Base-by-base conservation (phyloP, 2,888 invertebrate species). In the Creontiades dilutus region DNA sequence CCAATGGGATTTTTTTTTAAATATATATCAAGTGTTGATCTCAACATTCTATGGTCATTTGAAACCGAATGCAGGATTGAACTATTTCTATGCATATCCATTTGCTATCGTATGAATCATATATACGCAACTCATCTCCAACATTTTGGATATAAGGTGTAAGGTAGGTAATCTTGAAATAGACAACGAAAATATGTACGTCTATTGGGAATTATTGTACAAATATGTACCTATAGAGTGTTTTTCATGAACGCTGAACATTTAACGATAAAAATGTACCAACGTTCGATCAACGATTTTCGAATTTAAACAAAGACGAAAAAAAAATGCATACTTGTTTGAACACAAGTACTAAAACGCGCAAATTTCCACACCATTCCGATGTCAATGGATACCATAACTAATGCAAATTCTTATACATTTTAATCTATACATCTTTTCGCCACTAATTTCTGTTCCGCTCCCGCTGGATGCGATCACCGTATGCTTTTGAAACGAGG, bases 401-500 rank as follows among this genome's bases (percentile, higher is more conserved):
- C 68, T 68, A 68, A 68, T 68, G 23, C 68, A 68, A 68, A 68
- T 68, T 19, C 9, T 68, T 19, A 23, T 68, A 68, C 19, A 68
- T 68, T 68, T 68, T 68, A 68, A 68, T 68, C 68, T 68, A 68
- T 23, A 27, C 23, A 16, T 78, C 5, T 78, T 46, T 82, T 82
- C 28, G 16, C 23, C 61, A 19, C 87, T 90, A 92, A 84, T 90
- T 91, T 76, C 92, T 82, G 78, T 91, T 90, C 85, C 96, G 94
- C 94, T 99, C 99, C 92, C 96, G 95, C 93, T 98, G 97, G 92
- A 99, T 94, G 93, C 99, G 95, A 93, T 95, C 95, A 91, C 96
- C 96, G 93, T 99, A 99, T 0, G 98, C 96, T 93, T 96, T 96
- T 14, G 98, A 97, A 14, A 99, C 98, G 89, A 98, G 94, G 94